Evolutionary conservation across 1,140 invertebrate genomes (phyloP).

Genomic region (Formica exsecta): DNA sequence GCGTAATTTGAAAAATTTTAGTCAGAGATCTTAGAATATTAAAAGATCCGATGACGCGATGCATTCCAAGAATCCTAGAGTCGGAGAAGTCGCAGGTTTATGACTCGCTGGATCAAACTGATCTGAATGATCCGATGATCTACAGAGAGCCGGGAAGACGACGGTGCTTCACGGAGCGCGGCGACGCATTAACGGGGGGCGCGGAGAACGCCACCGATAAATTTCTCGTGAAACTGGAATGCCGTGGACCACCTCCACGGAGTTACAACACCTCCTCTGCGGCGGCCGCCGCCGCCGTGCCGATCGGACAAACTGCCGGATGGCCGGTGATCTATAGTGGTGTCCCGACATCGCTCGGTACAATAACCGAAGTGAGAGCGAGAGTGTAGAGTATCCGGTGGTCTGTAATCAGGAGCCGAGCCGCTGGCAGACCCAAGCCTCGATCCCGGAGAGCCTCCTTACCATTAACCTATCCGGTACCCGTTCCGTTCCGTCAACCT

Average conservation of each 20-base stretch:
- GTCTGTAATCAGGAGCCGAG: conserved; percentile 86
- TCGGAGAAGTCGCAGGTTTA: no score
- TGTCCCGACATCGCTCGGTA: conserved; percentile 79
- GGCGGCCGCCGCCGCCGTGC: conserved; percentile 56
- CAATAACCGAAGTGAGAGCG: conserved; percentile 84
- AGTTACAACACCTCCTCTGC: conserved; percentile 84
- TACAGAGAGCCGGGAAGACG: not conserved
- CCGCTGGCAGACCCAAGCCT: conserved; percentile 82
- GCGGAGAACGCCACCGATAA: conserved; percentile 81
- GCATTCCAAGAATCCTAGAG: not conserved
- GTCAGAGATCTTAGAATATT: not conserved
- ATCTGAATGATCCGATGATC: conserved; percentile 38
- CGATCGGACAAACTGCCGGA: conserved; percentile 82
- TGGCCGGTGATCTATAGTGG: conserved; percentile 82
- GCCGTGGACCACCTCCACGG: conserved; percentile 81
- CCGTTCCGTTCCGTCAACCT: conserved; percentile 78
- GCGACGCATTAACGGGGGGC: conserved; percentile 50
- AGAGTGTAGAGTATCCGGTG: conserved; percentile 84
- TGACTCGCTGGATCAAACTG: not conserved
- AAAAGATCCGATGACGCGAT: not conserved
- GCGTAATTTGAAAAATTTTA: not conserved
- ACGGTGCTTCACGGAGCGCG: not conserved
- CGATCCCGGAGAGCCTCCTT: conserved; percentile 74
- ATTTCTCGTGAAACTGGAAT: conserved; percentile 84
- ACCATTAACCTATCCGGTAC: conserved; percentile 84